Percentiles rank a stretch among this genome's conserved stretches.
Conservation (phyloP, 2,888 invertebrate genomes). For the Lasioglossum figueresi region DNA sequence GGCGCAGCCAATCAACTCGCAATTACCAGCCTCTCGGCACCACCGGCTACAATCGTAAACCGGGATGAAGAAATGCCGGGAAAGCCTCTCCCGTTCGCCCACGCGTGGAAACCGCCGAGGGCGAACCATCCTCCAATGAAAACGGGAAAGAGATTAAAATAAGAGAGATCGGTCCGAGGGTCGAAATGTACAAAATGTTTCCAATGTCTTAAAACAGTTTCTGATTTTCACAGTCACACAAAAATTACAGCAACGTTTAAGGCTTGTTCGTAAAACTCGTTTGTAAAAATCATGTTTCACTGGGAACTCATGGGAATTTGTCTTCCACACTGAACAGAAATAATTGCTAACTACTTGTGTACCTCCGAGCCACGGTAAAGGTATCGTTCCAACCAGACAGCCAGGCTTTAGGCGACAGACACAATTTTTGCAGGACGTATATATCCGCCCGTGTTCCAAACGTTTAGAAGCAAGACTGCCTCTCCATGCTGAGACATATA, state of each 20-base stretch:
- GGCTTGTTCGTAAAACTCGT: not conserved
- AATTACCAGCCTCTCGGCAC: constrained; percentile 67
- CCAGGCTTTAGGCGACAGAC: not conserved
- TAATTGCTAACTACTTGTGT: not conserved
- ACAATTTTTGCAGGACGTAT: not conserved
- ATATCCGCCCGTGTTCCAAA: not conserved
- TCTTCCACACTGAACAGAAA: not conserved
- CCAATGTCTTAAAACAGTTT: not conserved
- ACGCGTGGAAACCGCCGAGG: constrained; percentile 59
- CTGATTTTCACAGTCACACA: not conserved
- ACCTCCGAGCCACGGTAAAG: not conserved
- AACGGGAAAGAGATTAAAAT: constrained; percentile 13
- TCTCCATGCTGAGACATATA: constrained; percentile 18
- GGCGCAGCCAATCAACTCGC: constrained; percentile 56
- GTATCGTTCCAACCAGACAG: not conserved
- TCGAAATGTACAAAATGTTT: no score
- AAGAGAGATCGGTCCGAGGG: no score
- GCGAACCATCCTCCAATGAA: constrained; percentile 10
- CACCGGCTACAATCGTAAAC: constrained; percentile 56
- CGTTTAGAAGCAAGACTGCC: not conserved
- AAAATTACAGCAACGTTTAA: not conserved
- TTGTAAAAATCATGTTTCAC: not conserved
- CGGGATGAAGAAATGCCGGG: constrained; percentile 55
- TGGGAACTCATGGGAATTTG: not conserved
- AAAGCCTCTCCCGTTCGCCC: constrained; percentile 61